Evolutionary conservation across 2,797 vertebrate genomes (phyloP).

Genomic region (Pipistrellus pygmaeus): DNA sequence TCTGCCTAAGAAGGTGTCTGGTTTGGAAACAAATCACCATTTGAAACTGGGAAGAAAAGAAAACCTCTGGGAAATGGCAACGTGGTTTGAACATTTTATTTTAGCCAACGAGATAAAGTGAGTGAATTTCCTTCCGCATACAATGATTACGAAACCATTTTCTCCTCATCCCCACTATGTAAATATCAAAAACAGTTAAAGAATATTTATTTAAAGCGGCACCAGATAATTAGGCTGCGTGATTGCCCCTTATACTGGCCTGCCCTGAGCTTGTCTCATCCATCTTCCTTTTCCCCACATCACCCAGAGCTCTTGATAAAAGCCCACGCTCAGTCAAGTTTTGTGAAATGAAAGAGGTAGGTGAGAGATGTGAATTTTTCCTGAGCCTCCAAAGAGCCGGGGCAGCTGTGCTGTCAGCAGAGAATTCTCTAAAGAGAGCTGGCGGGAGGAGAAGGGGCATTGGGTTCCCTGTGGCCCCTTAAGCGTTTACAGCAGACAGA

Average conservation of each 20-base stretch:
- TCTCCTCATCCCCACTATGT: not conserved
- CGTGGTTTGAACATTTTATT: conserved; percentile 22
- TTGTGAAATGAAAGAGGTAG: not conserved
- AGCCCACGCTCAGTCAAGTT: not conserved
- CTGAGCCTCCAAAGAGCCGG: not conserved
- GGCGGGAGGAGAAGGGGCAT: not conserved
- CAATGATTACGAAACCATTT: not conserved
- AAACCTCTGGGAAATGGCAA: not conserved
- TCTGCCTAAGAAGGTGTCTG: not conserved
- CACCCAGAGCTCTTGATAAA: not conserved
- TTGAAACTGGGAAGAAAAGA: conserved; percentile 22
- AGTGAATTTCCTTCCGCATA: not conserved
- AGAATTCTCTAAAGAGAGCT: conserved; percentile 57
- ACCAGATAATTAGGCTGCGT: not conserved
- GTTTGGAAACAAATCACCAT: conserved; percentile 21
- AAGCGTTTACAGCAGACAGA: conserved; percentile 60
- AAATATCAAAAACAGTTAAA: not conserved
- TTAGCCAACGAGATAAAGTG: not conserved
- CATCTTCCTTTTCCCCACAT: not conserved
- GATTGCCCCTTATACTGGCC: too few species aligned
- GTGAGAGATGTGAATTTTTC: not conserved
- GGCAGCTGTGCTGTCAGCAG: conserved; percentile 5
- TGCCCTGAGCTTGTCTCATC: not conserved
- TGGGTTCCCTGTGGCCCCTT: conserved; percentile 33
- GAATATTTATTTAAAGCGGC: not conserved